Evolutionary conservation across 2,797 vertebrate genomes (phyloP).

Genomic region (Muscicapa comitata): DNA sequence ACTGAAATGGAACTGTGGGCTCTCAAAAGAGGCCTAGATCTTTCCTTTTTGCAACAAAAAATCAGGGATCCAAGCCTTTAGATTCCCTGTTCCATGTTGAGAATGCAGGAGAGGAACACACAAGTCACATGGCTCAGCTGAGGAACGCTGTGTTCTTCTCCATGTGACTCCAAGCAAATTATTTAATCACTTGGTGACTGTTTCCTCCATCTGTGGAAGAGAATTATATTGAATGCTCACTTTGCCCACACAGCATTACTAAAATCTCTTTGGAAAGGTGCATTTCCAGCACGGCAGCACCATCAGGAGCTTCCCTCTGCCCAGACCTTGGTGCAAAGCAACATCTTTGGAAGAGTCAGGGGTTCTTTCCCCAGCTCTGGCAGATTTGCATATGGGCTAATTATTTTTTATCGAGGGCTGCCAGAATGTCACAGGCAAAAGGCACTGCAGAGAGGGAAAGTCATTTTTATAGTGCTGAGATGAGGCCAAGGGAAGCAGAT

Average conservation of each 20-base stretch:
- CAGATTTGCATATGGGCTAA: neutral
- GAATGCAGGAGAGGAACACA: neutral
- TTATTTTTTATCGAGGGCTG: neutral
- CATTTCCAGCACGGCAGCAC: neutral
- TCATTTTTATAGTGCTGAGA: neutral
- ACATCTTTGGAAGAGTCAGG: neutral
- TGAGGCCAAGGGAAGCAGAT: constrained; percentile 6
- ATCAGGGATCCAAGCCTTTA: neutral
- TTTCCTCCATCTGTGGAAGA: constrained; percentile 35
- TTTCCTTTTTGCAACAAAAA: neutral
- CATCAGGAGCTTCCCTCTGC: neutral
- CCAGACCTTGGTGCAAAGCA: neutral
- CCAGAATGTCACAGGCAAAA: neutral
- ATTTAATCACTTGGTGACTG: constrained; percentile 51
- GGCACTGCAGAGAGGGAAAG: neutral
- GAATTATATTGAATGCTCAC: constrained; percentile 39
- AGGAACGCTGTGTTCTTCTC: constrained; percentile 6
- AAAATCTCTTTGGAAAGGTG: neutral
- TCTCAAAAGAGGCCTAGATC: neutral
- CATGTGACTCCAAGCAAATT: neutral
- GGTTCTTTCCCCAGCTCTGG: neutral
- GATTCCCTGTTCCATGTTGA: neutral
- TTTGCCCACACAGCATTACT: constrained; percentile 51
- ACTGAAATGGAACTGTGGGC: neutral
- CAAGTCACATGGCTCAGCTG: neutral